Base-by-base conservation (phyloP, 2,888 invertebrate species). In the Stictocephala bisonia region DNA sequence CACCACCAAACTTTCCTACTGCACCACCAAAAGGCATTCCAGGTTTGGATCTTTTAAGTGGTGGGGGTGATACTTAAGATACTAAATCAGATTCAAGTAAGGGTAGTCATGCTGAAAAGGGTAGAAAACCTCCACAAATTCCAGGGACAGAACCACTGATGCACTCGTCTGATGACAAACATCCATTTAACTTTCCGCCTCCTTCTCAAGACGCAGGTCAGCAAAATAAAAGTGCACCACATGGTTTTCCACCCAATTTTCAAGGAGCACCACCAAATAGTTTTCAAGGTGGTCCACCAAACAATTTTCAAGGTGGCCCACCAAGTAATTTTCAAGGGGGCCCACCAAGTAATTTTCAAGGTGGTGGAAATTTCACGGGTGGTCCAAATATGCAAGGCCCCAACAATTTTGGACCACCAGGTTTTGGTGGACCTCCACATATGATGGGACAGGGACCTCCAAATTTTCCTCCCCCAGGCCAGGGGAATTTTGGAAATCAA, bases 21-120 rank as follows among this genome's bases (percentile, higher is more conserved):
- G 64, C 26, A 4, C 18, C 64, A 15, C 13, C 64, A 1, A 88
- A 87, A 79, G 90, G 89, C 48, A 93, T 93, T 80, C 93, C 93
- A 9, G 93, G 93, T 0, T 85, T 93, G 72, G 92, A 93, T 85
- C 86, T 92, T 74, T 89, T 91, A 9, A 86, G 76, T 27, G 71
- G 73, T 44, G 67, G 70, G 35, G 73, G 56, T 9, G 72, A n/a
- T n/a, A n/a, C n/a, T n/a, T n/a, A n/a, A n/a, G n/a, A 18, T 4
- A 15, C 3, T 1, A 31, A 31, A 7, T 48, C 31, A 15, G 29
- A 15, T 3, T 48, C 24, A 22, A 27, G 44, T n/a, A 35, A 24
- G 26, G 26, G 27, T 27, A 72, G 41, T 24, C 64, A 72, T 15
- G n/a, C n/a, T 15, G 64, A 64, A 13, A 71, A 71, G 29, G 73